phyloP scores from a whole-genome alignment of 1,140 invertebrate species.

The Druon quercuslanigerum region DNA sequence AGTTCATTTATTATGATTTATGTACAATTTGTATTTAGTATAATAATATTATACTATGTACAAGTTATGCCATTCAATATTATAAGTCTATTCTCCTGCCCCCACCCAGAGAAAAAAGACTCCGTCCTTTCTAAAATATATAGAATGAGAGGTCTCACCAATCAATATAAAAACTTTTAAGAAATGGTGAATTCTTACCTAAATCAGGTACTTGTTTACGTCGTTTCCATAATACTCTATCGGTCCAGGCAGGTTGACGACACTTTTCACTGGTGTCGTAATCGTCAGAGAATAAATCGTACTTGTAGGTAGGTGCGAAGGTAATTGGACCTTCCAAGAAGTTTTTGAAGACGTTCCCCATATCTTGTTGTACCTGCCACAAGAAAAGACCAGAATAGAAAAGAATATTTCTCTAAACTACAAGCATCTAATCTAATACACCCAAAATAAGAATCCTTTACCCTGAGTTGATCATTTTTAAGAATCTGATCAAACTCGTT shows the following conservation, averaged over 20 bases:
- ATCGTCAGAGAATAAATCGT: conserved; percentile 98
- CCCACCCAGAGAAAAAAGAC: too few relatives aligned
- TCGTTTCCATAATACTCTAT: conserved; percentile 93
- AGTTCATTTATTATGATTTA: too few relatives aligned
- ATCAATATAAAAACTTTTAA: background rate
- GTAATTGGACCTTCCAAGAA: conserved; percentile 94
- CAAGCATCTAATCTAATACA: conserved; percentile 33
- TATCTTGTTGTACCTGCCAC: conserved; percentile 82
- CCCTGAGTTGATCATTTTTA: conserved; percentile 91
- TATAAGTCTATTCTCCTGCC: too few relatives aligned
- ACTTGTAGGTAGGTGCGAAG: conserved; percentile 99
- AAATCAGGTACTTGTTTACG: conserved; percentile 84
- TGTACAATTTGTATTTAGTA: too few relatives aligned
- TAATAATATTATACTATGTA: too few relatives aligned
- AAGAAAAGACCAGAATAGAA: conserved; percentile 41
- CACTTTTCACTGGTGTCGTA: conserved; percentile 99
- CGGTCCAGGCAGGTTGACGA: conserved; percentile 98
- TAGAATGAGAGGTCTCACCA: background rate
- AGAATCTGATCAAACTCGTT: conserved; percentile 88
- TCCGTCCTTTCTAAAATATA: too few relatives aligned
- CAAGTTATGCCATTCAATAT: too few relatives aligned
- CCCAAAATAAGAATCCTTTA: conserved; percentile 54
- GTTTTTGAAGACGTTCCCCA: conserved; percentile 94
- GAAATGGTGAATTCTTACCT: conserved; percentile 65
- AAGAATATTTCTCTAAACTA: conserved; percentile 31